These are phyloP conservation scores for Pomatostomus ruficeps DNA, from an alignment of 2,113 vertebrate species.

Conservation along the genomic window DNA sequence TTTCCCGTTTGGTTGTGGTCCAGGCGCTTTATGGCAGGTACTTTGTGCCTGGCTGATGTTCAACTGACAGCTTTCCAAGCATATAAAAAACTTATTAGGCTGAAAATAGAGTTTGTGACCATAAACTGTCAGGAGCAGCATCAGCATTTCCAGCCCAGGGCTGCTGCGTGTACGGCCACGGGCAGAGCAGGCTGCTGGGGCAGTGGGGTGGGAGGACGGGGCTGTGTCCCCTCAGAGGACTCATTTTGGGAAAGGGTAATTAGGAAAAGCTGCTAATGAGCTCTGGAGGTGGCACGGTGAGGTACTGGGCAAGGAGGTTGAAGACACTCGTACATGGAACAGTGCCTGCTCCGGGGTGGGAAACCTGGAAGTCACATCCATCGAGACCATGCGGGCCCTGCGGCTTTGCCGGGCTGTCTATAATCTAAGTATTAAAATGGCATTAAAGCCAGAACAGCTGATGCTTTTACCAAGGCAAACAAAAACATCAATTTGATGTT, in stretches of 20 bases:
- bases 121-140: conserved; percentile 18
- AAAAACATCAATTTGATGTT: not conserved
- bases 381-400: fast-evolving
- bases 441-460: not conserved
- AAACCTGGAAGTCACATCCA: not conserved
- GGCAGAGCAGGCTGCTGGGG: not conserved
- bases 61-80: conserved; percentile 63
- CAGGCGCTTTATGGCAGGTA: conserved; percentile 44
- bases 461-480: not conserved
- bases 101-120: conserved; percentile 72
- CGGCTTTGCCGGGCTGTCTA: not conserved
- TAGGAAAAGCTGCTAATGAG: not conserved
- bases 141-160: not conserved
- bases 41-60: conserved; percentile 64
- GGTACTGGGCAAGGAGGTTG: not conserved
- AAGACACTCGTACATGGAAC: not conserved
- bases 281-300: not conserved
- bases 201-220: not conserved
- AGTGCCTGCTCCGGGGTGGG: not conserved
- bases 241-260: not conserved
- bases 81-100: conserved; percentile 66
- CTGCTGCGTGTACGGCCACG: not conserved
- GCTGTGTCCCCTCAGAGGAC: not conserved
- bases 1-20: not conserved
- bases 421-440: not conserved